phyloP scores from a whole-genome alignment of 2,797 vertebrate genomes.

The Balearica regulorum region DNA sequence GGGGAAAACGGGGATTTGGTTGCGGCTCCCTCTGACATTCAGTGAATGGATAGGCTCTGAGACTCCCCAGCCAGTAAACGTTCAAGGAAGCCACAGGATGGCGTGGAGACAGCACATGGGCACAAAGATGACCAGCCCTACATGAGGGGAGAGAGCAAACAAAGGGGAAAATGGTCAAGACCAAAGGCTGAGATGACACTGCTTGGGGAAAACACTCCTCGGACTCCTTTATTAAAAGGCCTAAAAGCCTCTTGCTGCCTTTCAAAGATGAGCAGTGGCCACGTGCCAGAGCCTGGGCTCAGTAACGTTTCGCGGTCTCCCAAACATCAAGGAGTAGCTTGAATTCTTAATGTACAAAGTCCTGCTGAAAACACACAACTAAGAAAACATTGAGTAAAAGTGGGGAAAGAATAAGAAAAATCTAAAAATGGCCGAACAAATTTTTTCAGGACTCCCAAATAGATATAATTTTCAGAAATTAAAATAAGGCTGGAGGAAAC shows the following conservation, averaged over 20 bases:
- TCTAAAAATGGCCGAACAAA: neutral
- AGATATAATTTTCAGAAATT: neutral
- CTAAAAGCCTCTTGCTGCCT: neutral
- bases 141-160: accelerated
- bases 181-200: neutral
- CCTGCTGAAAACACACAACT: neutral
- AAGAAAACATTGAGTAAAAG: neutral
- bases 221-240: neutral
- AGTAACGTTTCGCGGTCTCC: neutral
- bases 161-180: neutral
- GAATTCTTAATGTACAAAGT: neutral
- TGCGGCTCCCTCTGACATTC: neutral
- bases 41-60: neutral
- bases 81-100: neutral
- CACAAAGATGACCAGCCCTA: neutral
- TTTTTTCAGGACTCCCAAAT: neutral
- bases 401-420: neutral
- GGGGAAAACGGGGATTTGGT: neutral
- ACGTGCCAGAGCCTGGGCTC: neutral
- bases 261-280: neutral
- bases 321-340: neutral
- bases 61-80: neutral
- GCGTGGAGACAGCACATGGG: accelerated
- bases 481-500: neutral
- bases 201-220: neutral